Base-by-base conservation (phyloP, 2,797 vertebrate genomes). In the Gymnopithys bicolor region DNA sequence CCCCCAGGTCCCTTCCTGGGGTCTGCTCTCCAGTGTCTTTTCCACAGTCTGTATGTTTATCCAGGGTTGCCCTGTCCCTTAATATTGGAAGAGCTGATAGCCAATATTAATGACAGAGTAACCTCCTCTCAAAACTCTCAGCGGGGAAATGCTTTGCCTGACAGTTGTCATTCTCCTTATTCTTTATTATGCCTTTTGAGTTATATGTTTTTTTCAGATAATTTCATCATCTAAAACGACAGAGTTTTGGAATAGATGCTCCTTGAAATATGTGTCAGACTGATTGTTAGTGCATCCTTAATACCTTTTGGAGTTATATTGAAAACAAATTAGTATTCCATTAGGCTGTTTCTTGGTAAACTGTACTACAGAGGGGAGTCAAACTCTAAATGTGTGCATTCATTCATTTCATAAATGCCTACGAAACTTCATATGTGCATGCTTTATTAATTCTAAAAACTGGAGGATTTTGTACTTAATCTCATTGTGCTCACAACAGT, bases 1-100 rank as follows among this genome's bases (percentile, higher is more conserved):
- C 1, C 2, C 5, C 3, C 21, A 64, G 3, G 3, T 19, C 14
- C 30, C 5, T 64, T 46, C 7, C 51, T 1, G 0, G 24, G 24
- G 19, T 24, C 28, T 83, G 9, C 28, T 52, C 28, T 64, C 7
- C 12, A 77, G 21, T 3, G 4, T 5, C n/a, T 19, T 33, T 33
- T 64, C 1, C 10, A 24, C 11, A 10, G 39, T 37, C 8, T 46
- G 0, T 22, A 16, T 1, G 2, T 19, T 9, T 11, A 51, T 39
- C 16, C 45, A 77, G 37, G 51, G 8, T 39, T 64, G 62, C 28
- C 14, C 19, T 45, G 6, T 39, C n/a, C 30, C 14, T 64, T 71
- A 16, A 19, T 32, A 32, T 13, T 39, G 25, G 14, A 89, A 46
- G 19, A 70, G 13, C 7, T 5, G 1, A 32, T 22, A 68, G 11